Conservation (phyloP, 2,113 vertebrate genomes). For the Fulica atra region DNA sequence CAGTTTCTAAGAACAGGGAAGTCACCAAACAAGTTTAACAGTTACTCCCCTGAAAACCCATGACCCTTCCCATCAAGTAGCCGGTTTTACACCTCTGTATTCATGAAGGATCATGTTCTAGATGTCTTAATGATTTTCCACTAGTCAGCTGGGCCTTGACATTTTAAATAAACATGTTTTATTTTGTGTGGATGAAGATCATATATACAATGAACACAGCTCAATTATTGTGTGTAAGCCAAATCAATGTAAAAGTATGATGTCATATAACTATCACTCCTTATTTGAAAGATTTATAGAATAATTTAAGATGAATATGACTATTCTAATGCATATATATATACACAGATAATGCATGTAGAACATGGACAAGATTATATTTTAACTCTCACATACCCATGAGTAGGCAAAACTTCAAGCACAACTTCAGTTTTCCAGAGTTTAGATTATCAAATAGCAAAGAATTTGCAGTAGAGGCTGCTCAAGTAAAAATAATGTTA, state of each 20-base stretch:
- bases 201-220: background rate
- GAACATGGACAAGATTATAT: background rate
- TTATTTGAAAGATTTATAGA: background rate
- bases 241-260: background rate
- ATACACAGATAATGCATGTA: background rate
- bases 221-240: background rate
- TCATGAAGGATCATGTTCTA: background rate
- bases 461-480: background rate
- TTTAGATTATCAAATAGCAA: background rate
- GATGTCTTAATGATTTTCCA: background rate
- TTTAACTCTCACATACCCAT: background rate
- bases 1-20: background rate
- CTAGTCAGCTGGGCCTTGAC: background rate
- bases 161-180: background rate
- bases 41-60: background rate
- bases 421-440: background rate
- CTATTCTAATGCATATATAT: background rate
- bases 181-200: background rate
- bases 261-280: background rate
- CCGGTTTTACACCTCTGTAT: background rate
- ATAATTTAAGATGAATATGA: background rate
- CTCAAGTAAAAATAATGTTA: background rate
- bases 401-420: background rate
- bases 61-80: background rate
- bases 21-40: accelerated